These are phyloP conservation scores for Telmatochromis brichardi DNA, from an alignment of 2,113 vertebrate species.

Conservation along the genomic window DNA sequence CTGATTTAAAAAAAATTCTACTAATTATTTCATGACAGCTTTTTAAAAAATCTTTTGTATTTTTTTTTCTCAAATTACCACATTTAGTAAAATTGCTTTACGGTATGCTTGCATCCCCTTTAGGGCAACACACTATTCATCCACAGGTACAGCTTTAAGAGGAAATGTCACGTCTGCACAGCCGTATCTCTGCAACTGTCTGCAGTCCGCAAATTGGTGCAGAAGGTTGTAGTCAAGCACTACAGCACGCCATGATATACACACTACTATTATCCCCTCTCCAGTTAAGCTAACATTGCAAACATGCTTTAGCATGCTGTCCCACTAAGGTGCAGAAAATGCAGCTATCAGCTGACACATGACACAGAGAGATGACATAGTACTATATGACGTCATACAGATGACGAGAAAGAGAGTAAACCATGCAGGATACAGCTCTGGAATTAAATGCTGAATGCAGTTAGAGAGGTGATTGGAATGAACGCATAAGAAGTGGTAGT, in stretches of 20 bases:
- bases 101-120: background rate
- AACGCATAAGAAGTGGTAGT: slow-evolving; percentile 69
- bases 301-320: slow-evolving; percentile 68
- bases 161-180: slow-evolving; percentile 11
- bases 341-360: slow-evolving; percentile 59
- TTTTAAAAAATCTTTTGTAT: background rate
- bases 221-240: slow-evolving; percentile 19
- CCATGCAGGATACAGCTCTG: slow-evolving; percentile 69
- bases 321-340: slow-evolving; percentile 62
- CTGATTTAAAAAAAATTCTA: background rate
- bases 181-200: slow-evolving; percentile 9
- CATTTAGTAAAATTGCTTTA: background rate
- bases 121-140: background rate
- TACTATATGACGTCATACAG: slow-evolving; percentile 61
- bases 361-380: slow-evolving; percentile 60
- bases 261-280: slow-evolving; percentile 33
- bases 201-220: slow-evolving; percentile 5
- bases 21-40: background rate
- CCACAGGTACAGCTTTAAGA: background rate
- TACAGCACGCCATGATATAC: slow-evolving; percentile 16
- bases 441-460: slow-evolving; percentile 64
- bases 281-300: slow-evolving; percentile 49
- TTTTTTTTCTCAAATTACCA: background rate
- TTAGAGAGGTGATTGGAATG: slow-evolving; percentile 72
- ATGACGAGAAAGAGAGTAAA: slow-evolving; percentile 64